Conservation (phyloP, 1,140 invertebrate species). For the Samia ricini region DNA sequence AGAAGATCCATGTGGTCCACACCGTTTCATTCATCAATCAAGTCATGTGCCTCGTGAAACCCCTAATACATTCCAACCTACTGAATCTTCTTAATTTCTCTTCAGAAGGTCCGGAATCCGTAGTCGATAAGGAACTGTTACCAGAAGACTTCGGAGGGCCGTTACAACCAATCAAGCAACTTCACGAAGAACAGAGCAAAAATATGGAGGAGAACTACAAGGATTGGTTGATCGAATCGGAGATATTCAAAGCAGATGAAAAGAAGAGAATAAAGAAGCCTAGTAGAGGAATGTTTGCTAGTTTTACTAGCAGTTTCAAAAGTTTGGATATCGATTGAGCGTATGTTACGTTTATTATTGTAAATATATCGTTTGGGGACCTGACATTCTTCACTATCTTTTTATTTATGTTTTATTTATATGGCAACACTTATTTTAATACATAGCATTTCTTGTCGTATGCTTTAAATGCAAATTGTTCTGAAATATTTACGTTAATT, state of each 20-base stretch:
- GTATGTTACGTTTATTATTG: not conserved
- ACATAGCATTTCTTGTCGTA: too few relatives aligned
- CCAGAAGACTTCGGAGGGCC: constrained; percentile 75
- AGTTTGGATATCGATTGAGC: constrained; percentile 70
- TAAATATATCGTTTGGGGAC: constrained; percentile 25
- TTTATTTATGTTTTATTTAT: not conserved
- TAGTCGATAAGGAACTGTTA: constrained; percentile 67
- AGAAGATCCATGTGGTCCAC: constrained; percentile 80
- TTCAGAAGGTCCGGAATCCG: constrained; percentile 66
- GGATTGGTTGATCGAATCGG: constrained; percentile 73
- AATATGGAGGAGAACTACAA: constrained; percentile 71
- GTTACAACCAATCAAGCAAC: constrained; percentile 59
- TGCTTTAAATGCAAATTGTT: not conserved
- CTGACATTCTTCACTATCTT: constrained; percentile 22
- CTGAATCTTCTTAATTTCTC: constrained; percentile 78
- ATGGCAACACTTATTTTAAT: not conserved
- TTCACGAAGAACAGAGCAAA: constrained; percentile 69
- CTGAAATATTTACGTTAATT: not conserved
- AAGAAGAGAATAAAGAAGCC: constrained; percentile 75
- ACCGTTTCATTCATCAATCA: constrained; percentile 81
- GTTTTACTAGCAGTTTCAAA: constrained; percentile 67
- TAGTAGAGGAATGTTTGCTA: constrained; percentile 70
- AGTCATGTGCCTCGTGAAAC: constrained; percentile 79
- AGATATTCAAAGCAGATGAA: constrained; percentile 71
- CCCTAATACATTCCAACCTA: constrained; percentile 79